A percentile compares a stretch with the other conserved stretches of the same genome.
These are phyloP conservation scores for Torymus tubicola DNA, from an alignment of 2,888 invertebrate species.

Conservation along the genomic window DNA sequence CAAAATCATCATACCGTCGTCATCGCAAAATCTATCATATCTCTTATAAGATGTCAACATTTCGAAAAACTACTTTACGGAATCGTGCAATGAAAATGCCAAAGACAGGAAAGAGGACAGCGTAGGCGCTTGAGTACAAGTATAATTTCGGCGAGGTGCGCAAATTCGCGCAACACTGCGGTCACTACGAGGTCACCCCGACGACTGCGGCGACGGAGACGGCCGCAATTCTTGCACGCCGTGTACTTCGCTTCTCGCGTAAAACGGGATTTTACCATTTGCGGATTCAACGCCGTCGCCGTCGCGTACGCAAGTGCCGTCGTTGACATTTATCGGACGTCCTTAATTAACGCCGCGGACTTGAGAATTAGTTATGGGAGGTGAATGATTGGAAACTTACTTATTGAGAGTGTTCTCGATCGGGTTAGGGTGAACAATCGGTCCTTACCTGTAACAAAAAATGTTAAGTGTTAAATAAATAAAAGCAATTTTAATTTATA, in stretches of 20 bases:
- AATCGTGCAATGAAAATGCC: constrained; percentile 1
- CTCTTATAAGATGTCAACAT: neutral
- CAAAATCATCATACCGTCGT: too few species aligned
- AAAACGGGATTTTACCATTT: constrained; percentile 53
- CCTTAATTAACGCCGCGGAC: too few species aligned
- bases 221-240: constrained; percentile 37
- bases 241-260: neutral
- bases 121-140: constrained; percentile 24
- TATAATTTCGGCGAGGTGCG: constrained; percentile 42
- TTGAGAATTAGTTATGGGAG: too few species aligned
- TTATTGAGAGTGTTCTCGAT: too few species aligned
- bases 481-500: too few species aligned
- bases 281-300: constrained; percentile 18
- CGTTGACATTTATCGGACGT: constrained; percentile 1
- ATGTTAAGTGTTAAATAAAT: too few species aligned
- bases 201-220: neutral
- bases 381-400: too few species aligned
- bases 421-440: too few species aligned
- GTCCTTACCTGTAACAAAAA: constrained; percentile 42
- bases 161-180: constrained; percentile 51
- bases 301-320: constrained; percentile 20
- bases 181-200: constrained; percentile 44
- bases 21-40: too few species aligned
- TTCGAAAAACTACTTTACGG: constrained; percentile 14
- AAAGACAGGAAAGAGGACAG: neutral